Percentiles rank a stretch among this genome's conserved stretches.
Conservation (phyloP, 2,888 invertebrate species). For the Noctuana brunneofusca region DNA sequence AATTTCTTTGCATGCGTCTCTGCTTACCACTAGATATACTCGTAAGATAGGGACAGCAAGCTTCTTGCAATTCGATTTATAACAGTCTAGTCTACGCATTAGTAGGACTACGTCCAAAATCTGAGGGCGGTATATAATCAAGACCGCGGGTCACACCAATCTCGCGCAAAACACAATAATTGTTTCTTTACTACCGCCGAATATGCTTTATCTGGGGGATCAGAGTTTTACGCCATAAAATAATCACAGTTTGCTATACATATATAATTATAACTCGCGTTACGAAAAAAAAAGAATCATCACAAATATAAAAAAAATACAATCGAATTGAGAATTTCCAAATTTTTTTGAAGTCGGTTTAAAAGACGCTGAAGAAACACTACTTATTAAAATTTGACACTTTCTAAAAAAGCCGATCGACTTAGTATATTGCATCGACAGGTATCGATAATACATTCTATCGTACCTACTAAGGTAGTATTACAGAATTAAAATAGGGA, state of each 20-base stretch:
- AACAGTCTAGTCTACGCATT: neutral
- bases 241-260: neutral
- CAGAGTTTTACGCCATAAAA: constrained; percentile 6
- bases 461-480: neutral
- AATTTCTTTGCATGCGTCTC: too few species aligned
- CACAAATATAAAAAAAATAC: too few species aligned
- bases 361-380: too few species aligned
- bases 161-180: constrained; percentile 63
- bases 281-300: too few species aligned
- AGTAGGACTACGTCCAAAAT: neutral
- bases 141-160: constrained; percentile 51
- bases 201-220: constrained; percentile 19
- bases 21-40: too few species aligned
- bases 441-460: neutral
- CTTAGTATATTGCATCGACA: neutral
- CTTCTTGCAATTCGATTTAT: neutral
- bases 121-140: constrained; percentile 62
- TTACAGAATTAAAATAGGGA: constrained; percentile 11
- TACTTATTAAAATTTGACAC: too few species aligned
- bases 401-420: too few species aligned
- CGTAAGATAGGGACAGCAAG: too few species aligned
- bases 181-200: constrained; percentile 25
- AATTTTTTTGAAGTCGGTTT: too few species aligned
- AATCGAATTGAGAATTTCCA: too few species aligned
- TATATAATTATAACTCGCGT: too few species aligned